phyloP scores from a whole-genome alignment of 2,797 vertebrate genomes.

The Macropus fuliginosus region DNA sequence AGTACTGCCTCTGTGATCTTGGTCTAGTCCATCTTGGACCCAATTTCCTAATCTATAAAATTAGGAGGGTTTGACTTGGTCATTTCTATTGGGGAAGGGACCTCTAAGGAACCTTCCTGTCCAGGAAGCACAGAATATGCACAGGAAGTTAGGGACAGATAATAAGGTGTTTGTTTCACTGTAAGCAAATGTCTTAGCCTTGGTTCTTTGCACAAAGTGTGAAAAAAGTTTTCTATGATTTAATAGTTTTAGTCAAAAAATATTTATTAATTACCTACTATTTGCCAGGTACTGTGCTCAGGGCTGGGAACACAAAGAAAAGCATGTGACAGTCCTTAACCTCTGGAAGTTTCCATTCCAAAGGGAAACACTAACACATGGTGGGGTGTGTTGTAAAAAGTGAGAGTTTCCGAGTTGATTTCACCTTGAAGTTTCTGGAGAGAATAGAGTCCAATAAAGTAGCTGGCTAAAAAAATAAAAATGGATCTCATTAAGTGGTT shows the following conservation, averaged over 20 bases:
- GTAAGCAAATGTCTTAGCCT: neutral
- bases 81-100: neutral
- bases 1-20: neutral
- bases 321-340: neutral
- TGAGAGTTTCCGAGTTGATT: neutral
- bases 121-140: neutral
- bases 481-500: neutral
- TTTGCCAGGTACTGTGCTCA: neutral
- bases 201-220: neutral
- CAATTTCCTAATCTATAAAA: neutral
- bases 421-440: neutral
- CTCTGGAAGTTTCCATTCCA: neutral
- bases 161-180: neutral
- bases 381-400: neutral
- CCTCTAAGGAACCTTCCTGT: neutral
- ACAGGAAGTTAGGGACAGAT: neutral
- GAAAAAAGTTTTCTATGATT: neutral
- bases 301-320: neutral
- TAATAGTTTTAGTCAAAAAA: neutral
- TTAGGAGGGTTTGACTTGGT: neutral
- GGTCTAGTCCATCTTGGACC: neutral
- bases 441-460: neutral
- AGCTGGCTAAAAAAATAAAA: neutral
- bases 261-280: neutral
- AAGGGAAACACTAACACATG: neutral